These are phyloP conservation scores for Acronicta aceris DNA, from an alignment of 2,888 invertebrate species.

Conservation along the genomic window DNA sequence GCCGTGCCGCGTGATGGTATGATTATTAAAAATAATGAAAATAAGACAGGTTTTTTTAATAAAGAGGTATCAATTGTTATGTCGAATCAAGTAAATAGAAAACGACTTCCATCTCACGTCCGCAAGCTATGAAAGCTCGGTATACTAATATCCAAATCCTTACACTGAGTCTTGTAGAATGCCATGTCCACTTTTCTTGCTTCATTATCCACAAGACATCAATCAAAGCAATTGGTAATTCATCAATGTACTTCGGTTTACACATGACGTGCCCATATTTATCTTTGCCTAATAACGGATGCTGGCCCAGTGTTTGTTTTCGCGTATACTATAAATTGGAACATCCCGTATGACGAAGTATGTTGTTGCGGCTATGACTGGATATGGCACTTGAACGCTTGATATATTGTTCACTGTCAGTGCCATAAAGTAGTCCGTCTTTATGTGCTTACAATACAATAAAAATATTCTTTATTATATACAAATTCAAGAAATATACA, in stretches of 20 bases:
- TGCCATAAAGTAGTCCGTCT: neutral
- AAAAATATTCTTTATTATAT: no score
- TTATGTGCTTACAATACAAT: neutral
- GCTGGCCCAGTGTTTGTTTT: slow-evolving; percentile 6
- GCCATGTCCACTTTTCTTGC: no score
- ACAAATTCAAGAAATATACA: neutral
- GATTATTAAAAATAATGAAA: no score
- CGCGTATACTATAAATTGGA: slow-evolving; percentile 1
- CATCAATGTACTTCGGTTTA: slow-evolving; percentile 9
- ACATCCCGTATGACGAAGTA: slow-evolving; percentile 5
- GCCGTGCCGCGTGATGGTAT: no score
- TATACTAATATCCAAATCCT: no score
- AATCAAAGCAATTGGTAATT: slow-evolving; percentile 1
- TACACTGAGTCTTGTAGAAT: no score
- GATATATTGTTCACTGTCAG: slow-evolving; percentile 1
- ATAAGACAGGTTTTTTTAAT: no score
- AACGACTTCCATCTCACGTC: no score
- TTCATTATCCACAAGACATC: slow-evolving; percentile 6
- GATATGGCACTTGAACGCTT: neutral
- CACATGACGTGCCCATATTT: slow-evolving; percentile 9
- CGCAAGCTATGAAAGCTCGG: no score
- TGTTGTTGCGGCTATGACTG: neutral
- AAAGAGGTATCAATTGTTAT: no score
- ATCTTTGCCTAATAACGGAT: slow-evolving; percentile 9
- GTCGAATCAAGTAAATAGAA: no score